Evolutionary conservation across 2,113 vertebrate genomes (phyloP).

Genomic region (Alligator sinensis): DNA sequence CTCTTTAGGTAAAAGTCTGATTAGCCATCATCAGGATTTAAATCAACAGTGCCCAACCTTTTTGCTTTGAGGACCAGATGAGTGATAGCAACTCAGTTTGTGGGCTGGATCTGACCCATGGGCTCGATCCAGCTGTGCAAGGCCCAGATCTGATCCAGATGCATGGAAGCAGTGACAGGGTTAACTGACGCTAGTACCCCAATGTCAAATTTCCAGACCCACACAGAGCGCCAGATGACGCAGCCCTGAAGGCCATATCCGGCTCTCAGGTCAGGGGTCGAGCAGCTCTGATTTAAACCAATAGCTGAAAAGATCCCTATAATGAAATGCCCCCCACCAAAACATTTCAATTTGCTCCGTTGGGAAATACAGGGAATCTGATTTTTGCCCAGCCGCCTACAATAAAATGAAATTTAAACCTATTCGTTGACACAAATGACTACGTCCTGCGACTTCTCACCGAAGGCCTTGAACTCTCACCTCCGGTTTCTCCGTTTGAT

Average conservation of each 20-base stretch:
- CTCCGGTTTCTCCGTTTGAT: conserved; percentile 52
- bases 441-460: conserved; percentile 56
- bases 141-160: too few species aligned
- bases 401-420: conserved; percentile 69
- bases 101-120: too few species aligned
- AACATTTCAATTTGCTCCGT: conserved; percentile 22
- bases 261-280: too few species aligned
- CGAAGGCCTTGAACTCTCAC: conserved; percentile 47
- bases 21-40: conserved; percentile 36
- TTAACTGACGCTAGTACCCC: too few species aligned
- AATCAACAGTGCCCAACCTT: too few species aligned
- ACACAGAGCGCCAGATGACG: too few species aligned
- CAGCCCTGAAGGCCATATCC: too few species aligned
- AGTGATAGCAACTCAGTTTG: too few species aligned
- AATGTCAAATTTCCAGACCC: too few species aligned
- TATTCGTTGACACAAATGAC: conserved; percentile 63
- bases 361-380: conserved; percentile 4
- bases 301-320: conserved; percentile 61
- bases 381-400: conserved; percentile 6
- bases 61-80: too few species aligned
- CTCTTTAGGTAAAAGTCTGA: conserved; percentile 42
- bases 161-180: too few species aligned
- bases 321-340: conserved; percentile 27
- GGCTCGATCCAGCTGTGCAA: too few species aligned
- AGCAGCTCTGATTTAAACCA: conserved; percentile 45